Conservation (phyloP, 2,888 invertebrate genomes). For the Phorcus lineatus region DNA sequence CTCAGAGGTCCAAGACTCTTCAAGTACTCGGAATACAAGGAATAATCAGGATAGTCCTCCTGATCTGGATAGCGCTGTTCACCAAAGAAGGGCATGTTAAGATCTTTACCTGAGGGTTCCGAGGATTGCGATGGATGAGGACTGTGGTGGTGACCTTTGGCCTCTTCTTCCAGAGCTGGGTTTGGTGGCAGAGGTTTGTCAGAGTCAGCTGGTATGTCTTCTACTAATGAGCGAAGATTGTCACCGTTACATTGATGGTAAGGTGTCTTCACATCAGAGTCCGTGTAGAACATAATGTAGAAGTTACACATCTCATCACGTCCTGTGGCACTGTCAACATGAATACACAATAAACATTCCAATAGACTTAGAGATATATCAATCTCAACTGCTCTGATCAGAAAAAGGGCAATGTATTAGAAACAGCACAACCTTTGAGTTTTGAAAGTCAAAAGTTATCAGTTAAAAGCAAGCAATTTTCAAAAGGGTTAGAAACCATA, state of each 20-base stretch:
- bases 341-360: not conserved
- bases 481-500: no score
- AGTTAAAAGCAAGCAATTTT: no score
- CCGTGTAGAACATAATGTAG: constrained; percentile 76
- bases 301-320: constrained; percentile 76
- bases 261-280: constrained; percentile 44
- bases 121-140: not conserved
- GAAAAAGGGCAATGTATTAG: not conserved
- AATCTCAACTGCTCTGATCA: not conserved
- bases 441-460: no score
- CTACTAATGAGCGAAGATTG: constrained; percentile 55
- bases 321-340: constrained; percentile 63
- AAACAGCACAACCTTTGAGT: not conserved
- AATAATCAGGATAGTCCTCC: constrained; percentile 26
- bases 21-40: constrained; percentile 2
- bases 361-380: not conserved
- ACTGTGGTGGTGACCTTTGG: constrained; percentile 57
- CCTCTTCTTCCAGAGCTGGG: constrained; percentile 70
- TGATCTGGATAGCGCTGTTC: not conserved
- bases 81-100: not conserved
- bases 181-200: constrained; percentile 77
- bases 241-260: constrained; percentile 56
- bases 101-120: constrained; percentile 20
- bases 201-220: constrained; percentile 73
- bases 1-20: constrained; percentile 1